Evolutionary conservation across 2,888 invertebrate species (phyloP).

Genomic region (Euclidia mi): DNA sequence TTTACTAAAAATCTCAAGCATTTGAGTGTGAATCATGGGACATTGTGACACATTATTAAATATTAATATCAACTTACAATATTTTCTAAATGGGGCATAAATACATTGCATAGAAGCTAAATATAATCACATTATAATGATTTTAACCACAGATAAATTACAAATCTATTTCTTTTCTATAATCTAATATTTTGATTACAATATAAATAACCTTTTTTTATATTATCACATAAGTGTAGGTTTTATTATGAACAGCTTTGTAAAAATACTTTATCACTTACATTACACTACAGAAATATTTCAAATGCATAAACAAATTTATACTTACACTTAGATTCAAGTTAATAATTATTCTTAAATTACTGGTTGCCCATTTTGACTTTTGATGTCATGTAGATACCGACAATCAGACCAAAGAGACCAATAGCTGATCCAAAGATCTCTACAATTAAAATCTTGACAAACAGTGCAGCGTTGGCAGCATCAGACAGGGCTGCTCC

Average conservation of each 20-base stretch:
- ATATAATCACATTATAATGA: too few species aligned
- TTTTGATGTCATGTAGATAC: conserved; percentile 97
- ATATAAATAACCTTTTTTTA: neutral
- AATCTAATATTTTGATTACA: too few species aligned
- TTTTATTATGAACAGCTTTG: conserved; percentile 1
- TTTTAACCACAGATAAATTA: too few species aligned
- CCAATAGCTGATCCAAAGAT: conserved; percentile 99
- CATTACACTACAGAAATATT: conserved; percentile 3
- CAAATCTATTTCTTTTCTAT: too few species aligned
- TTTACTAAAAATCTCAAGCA: too few species aligned
- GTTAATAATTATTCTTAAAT: conserved; percentile 72
- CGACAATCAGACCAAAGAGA: conserved; percentile 99
- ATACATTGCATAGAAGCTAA: too few species aligned
- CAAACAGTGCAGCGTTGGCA: conserved; percentile 98
- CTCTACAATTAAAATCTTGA: conserved; percentile 99
- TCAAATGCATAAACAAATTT: conserved; percentile 41
- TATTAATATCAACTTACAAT: too few species aligned
- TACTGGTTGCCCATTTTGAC: conserved; percentile 94
- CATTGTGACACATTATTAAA: too few species aligned
- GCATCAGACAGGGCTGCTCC: conserved; percentile 99
- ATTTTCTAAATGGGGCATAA: too few species aligned
- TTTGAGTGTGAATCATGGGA: too few species aligned
- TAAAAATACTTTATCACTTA: neutral
- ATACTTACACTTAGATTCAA: conserved; percentile 85
- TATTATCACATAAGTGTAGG: conserved; percentile 9